Evolutionary conservation across 2,888 invertebrate species (phyloP), one percentile per base, ranked within the genome.

Genomic region (Frankliniella fusca): DNA sequence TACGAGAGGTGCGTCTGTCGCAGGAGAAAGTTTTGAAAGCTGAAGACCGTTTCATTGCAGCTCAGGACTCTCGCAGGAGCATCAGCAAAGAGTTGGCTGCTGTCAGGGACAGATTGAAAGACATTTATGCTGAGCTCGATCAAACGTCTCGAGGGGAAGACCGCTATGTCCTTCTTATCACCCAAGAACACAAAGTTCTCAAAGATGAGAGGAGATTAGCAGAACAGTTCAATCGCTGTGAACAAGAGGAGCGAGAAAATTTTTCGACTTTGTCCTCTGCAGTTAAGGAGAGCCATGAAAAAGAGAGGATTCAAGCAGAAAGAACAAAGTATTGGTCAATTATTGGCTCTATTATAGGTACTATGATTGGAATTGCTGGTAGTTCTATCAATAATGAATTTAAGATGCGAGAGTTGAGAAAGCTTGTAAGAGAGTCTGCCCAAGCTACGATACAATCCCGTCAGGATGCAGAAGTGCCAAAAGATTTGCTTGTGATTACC

Each of bases 241-340:
- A 96, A 86, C 90, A 92, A 80, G 91, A 91, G n/a, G 96, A 96
- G 87, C 88, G 95, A 7, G 94, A 94, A 82, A 88, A 92, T 18
- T 95, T 95, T 87, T 91, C 92, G 0, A 90, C 91, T 0, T 91
- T 95, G 87, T 93, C 94, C 0, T 84, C 85, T 38, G 93, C 94
- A 0, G 92, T 96, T 0, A 91, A 95, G 84, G 92, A 94, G 84
- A 94, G 94, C 27, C 95, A 96, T 86, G 96, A 96, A 87, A 91
- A 94, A 82, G 96, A 96, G 87, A 88, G 95, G 65, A 92, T 94
- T 0, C 93, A 95, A 86, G 92, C 94, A 7, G 95, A 96, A 87
- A 90, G 94, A 83, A 95, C 95, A 83, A 96, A 96, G 88, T 96
- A 96, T 87, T 95, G 95, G 92, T 93, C 93, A 84, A 91, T 94